Evolutionary conservation across 1,140 invertebrate genomes (phyloP).

Genomic region (Archivesica marissinica): DNA sequence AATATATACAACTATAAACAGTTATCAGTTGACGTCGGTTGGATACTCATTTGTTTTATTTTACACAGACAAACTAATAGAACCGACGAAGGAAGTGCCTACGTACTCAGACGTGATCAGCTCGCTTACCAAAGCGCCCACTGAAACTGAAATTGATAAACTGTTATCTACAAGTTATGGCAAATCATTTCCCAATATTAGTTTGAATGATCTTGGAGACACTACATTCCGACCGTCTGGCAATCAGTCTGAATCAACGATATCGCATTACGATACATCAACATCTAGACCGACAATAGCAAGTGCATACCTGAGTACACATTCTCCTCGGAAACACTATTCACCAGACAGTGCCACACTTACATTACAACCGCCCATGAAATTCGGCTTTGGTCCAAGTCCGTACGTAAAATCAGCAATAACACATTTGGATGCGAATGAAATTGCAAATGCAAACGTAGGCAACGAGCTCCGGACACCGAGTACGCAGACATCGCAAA

Average conservation of each 20-base stretch:
- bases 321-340: neutral
- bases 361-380: conserved; percentile 36
- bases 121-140: neutral
- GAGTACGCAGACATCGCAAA: neutral
- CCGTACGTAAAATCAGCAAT: neutral
- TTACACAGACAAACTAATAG: neutral
- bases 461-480: neutral
- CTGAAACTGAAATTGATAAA: neutral
- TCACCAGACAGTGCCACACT: neutral
- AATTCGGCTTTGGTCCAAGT: neutral
- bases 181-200: neutral
- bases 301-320: no score
- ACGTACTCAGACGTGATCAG: neutral
- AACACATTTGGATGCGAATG: neutral
- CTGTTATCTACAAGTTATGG: neutral
- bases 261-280: neutral
- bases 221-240: neutral
- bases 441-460: neutral
- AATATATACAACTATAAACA: no score
- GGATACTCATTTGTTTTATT: no score
- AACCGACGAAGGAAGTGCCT: no score
- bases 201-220: neutral
- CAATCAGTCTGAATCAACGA: neutral
- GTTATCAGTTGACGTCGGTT: no score
- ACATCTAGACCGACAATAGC: no score